These are phyloP conservation scores for Netelia fuscicornis DNA, from an alignment of 2,888 invertebrate genomes.

Conservation along the genomic window DNA sequence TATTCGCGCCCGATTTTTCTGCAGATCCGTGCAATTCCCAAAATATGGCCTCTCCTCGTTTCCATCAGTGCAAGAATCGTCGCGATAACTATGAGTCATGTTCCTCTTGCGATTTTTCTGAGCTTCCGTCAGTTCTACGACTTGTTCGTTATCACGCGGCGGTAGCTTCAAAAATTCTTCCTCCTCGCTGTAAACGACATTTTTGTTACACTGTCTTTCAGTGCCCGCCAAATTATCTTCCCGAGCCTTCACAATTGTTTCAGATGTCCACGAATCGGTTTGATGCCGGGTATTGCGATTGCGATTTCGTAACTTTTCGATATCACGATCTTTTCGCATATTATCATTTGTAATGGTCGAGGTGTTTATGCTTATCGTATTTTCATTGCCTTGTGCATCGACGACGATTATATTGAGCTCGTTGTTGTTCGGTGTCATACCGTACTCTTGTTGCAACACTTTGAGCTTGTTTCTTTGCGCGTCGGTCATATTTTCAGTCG, in stretches of 20 bases:
- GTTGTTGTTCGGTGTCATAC: slow-evolving; percentile 81
- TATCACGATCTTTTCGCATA: slow-evolving; percentile 56
- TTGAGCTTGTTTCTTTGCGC: slow-evolving; percentile 88
- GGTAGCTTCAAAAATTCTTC: background rate
- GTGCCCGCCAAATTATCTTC: background rate
- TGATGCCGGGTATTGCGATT: slow-evolving; percentile 69
- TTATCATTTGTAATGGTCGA: slow-evolving; percentile 51
- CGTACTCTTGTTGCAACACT: slow-evolving; percentile 88
- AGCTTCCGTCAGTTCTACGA: slow-evolving; percentile 69
- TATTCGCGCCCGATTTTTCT: slow-evolving; percentile 67
- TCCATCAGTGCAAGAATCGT: background rate
- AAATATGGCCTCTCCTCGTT: slow-evolving; percentile 18
- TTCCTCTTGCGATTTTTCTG: slow-evolving; percentile 76
- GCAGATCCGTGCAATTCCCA: slow-evolving; percentile 70
- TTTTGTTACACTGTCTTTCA: background rate
- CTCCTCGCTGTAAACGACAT: background rate
- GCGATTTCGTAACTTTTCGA: slow-evolving; percentile 62
- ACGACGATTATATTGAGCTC: slow-evolving; percentile 69
- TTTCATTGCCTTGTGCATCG: slow-evolving; percentile 85
- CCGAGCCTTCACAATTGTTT: background rate
- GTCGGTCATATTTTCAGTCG: slow-evolving; percentile 86
- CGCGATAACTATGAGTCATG: slow-evolving; percentile 67
- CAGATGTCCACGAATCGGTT: slow-evolving; percentile 50
- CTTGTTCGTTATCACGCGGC: slow-evolving; percentile 14
- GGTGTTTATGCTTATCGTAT: slow-evolving; percentile 81